Percentiles rank a stretch among this genome's conserved stretches.
These are phyloP conservation scores for Drosophila demipolita DNA, from an alignment of 2,888 invertebrate genomes.

Conservation along the genomic window DNA sequence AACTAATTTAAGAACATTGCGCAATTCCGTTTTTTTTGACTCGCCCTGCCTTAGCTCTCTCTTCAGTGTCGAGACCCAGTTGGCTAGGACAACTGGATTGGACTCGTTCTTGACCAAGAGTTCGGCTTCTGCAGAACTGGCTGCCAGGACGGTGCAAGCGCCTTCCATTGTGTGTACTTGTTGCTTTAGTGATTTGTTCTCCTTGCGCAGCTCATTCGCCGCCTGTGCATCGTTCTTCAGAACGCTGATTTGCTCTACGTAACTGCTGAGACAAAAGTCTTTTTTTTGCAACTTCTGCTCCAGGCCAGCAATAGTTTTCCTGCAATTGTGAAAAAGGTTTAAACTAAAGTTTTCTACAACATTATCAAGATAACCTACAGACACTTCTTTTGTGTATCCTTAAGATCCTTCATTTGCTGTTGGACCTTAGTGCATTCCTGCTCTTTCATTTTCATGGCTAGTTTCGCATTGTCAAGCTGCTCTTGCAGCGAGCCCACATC, in stretches of 20 bases:
- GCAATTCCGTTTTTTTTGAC: constrained; percentile 84
- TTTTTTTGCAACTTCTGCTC: constrained; percentile 82
- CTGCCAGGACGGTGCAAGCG: constrained; percentile 87
- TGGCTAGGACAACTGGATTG: constrained; percentile 87
- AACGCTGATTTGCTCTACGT: constrained; percentile 85
- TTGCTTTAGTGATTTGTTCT: constrained; percentile 86
- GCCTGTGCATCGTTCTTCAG: constrained; percentile 87
- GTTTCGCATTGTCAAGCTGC: constrained; percentile 88
- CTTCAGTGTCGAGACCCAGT: constrained; percentile 88
- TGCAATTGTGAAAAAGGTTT: constrained; percentile 24
- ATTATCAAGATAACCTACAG: constrained; percentile 66
- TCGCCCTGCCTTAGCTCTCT: constrained; percentile 86
- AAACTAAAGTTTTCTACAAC: background rate
- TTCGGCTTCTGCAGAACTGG: constrained; percentile 87
- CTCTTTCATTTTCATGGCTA: constrained; percentile 86
- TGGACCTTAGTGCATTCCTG: constrained; percentile 78
- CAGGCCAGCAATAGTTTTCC: constrained; percentile 81
- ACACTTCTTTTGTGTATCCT: constrained; percentile 81
- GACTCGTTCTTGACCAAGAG: constrained; percentile 87
- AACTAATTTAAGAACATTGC: constrained; percentile 83
- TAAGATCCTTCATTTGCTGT: constrained; percentile 71
- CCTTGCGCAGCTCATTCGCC: constrained; percentile 86
- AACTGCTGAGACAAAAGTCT: constrained; percentile 77
- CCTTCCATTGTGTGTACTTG: constrained; percentile 87
- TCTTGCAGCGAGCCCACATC: constrained; percentile 88